Conservation (phyloP, 2,797 vertebrate genomes). For the Crax fasciolata region DNA sequence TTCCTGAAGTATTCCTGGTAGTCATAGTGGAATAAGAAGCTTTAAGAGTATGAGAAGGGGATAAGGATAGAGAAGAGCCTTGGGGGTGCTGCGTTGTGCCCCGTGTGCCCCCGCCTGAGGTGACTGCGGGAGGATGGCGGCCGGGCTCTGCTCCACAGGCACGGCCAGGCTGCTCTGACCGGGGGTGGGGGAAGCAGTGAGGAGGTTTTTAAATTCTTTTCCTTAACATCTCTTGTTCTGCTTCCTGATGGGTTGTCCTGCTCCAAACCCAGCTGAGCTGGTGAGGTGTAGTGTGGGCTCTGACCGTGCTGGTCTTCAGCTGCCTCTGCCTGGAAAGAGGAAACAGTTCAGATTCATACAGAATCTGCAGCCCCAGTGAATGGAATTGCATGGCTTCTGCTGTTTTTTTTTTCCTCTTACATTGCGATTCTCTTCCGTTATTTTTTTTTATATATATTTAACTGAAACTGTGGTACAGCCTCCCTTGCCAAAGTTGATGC, state of each 20-base stretch:
- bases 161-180: background rate
- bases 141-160: no score
- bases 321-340: background rate
- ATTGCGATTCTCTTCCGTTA: accelerated
- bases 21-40: background rate
- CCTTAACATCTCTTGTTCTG: accelerated
- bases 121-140: background rate
- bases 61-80: background rate
- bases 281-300: background rate
- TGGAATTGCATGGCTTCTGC: background rate
- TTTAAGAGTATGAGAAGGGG: background rate
- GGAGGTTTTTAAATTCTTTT: accelerated
- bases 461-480: background rate
- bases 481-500: background rate
- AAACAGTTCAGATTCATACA: background rate
- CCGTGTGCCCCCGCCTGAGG: background rate
- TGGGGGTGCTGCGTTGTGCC: background rate
- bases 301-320: background rate
- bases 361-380: background rate
- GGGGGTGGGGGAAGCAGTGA: accelerated
- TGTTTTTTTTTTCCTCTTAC: background rate
- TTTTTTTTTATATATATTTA: background rate
- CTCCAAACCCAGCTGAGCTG: accelerated
- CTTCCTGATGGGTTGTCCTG: background rate
- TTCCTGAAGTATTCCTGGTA: background rate